Base-by-base conservation (phyloP, 1,140 invertebrate genomes). In the Physella acuta region DNA sequence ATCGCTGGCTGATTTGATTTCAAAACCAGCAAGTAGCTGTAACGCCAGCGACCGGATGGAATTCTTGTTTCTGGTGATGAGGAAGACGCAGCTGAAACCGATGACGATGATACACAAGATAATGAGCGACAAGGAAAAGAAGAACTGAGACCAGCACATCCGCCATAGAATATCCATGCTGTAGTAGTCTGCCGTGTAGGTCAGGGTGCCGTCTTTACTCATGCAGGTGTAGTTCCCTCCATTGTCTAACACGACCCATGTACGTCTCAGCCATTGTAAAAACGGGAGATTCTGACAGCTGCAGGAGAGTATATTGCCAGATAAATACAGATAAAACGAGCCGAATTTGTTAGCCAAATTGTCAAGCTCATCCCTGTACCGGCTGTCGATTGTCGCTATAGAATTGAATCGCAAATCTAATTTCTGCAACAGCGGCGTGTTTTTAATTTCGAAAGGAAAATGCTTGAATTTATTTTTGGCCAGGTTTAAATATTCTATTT, bases 241-340 rank as follows among this genome's bases (percentile, higher is more conserved):
- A 34, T 36, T 8, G n/a, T 60, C 58, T 2, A 60, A 16, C n/a
- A 24, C 20, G 34, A 60, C 58, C 16, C 24, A 16, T 14, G 58
- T 60, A 2, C n/a, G 30, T 16, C n/a, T 36, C 34, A 60, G n/a
- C 58, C 58, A 60, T 17, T 60, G 58, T 33, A 60, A 33, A 36
- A 60, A 60, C 11, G 31, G 58, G 8, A 60, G n/a, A n/a, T 60
- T 36, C 8, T 3, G 17, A 34, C 58, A 60, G 34, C 34, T 33
- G 34, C 58, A 60, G 3, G 58, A 60, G 1, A 60, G 20, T 3
- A 8, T 33, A 24, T 60, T 60, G 17, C 58, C 58, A 8, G 31
- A 33, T 1, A 60, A 20, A 8, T 24, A 24, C 20, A 60, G n/a
- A 2, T 37, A 16, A 34, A 60, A 60, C 11, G n/a, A 20, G 2